Conservation (phyloP, 2,797 vertebrate species). For the Myoxocephalus aenaeus region DNA sequence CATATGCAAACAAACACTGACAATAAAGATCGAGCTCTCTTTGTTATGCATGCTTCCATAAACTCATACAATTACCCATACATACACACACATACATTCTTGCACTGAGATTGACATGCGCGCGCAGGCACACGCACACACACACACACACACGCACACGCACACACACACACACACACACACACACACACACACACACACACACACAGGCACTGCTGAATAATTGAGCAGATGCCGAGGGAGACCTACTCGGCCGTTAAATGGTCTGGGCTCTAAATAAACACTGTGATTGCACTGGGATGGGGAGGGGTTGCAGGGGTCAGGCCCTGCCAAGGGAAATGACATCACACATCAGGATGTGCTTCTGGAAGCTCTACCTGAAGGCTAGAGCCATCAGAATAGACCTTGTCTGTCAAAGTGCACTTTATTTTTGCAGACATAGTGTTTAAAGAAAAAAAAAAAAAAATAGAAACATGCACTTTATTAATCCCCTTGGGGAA, state of each 20-base stretch:
- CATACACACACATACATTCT: neutral
- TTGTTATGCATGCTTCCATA: slow-evolving; percentile 7
- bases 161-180: slow-evolving; percentile 4
- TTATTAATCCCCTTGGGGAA: too few species aligned
- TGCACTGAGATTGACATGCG: neutral
- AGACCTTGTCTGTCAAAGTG: neutral
- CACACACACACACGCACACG: slow-evolving; percentile 21
- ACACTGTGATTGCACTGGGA: slow-evolving; percentile 43
- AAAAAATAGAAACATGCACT: too few species aligned
- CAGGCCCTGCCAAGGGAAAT: slow-evolving; percentile 17
- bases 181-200: slow-evolving; percentile 19
- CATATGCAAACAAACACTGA: slow-evolving; percentile 6
- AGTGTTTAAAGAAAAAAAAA: too few species aligned
- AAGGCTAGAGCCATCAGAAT: too few species aligned
- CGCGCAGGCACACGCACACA: slow-evolving; percentile 10
- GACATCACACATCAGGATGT: slow-evolving; percentile 32
- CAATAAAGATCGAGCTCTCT: neutral
- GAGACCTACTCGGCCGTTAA: slow-evolving; percentile 57
- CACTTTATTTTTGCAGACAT: neutral
- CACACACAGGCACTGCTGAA: slow-evolving; percentile 40
- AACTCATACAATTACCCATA: slow-evolving; percentile 16
- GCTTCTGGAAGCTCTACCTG: neutral
- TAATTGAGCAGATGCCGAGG: slow-evolving; percentile 59
- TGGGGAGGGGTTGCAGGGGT: neutral
- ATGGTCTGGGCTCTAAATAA: slow-evolving; percentile 52